These are phyloP conservation scores for Pantherophis guttatus DNA, from an alignment of 2,113 vertebrate species.

Conservation along the genomic window DNA sequence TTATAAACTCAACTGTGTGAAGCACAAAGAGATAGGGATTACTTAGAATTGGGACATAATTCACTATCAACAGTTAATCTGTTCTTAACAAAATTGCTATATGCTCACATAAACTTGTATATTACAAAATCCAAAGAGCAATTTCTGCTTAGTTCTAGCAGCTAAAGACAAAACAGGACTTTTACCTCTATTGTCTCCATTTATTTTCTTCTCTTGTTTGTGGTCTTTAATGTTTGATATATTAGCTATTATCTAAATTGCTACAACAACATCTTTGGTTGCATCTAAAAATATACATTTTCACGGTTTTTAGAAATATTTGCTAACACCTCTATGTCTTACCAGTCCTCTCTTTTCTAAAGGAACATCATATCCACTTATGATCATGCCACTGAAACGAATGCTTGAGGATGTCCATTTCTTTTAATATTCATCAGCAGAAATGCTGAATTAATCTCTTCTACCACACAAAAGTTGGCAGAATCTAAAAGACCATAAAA, in stretches of 20 bases:
- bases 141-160: background rate
- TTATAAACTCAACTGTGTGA: background rate
- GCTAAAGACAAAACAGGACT: background rate
- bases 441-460: background rate
- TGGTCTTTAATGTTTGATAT: background rate
- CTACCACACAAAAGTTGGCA: background rate
- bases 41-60: background rate
- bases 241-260: background rate
- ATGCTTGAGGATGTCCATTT: background rate
- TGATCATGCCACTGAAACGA: background rate
- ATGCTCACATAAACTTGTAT: background rate
- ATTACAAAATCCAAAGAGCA: background rate
- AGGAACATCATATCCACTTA: background rate
- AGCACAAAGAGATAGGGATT: background rate
- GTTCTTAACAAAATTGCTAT: background rate
- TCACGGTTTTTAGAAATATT: background rate
- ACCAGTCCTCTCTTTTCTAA: background rate
- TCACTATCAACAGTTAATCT: background rate
- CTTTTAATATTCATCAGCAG: background rate
- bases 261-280: background rate
- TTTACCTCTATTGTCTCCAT: background rate
- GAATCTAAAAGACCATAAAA: background rate
- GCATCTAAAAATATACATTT: background rate
- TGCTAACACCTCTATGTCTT: background rate
- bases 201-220: background rate